phyloP scores from a whole-genome alignment of 2,113 vertebrate species.

The Hippocampus comes region DNA sequence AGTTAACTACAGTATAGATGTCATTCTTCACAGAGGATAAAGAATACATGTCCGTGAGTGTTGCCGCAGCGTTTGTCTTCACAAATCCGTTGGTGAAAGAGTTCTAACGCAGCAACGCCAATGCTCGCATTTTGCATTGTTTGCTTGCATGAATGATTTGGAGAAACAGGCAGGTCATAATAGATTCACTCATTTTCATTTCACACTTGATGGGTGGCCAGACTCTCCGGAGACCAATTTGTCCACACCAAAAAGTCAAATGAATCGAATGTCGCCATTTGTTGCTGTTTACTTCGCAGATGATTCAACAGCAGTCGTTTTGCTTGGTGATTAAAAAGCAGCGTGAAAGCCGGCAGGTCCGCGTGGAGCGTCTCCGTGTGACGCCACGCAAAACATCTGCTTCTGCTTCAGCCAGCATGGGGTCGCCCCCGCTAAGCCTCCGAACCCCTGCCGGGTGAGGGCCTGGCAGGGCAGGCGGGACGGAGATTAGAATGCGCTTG shows the following conservation, averaged over 20 bases:
- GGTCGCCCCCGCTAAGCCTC: slow-evolving; percentile 52
- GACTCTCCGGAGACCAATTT: neutral
- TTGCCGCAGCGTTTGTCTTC: no score
- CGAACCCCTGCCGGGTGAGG: slow-evolving; percentile 45
- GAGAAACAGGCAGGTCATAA: neutral
- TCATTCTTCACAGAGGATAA: no score
- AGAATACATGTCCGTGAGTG: no score
- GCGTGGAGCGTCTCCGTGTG: slow-evolving; percentile 39
- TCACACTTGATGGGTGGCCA: neutral
- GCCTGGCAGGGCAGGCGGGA: slow-evolving; percentile 34
- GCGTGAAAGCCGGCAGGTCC: neutral
- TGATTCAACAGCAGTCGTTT: neutral
- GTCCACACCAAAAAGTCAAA: neutral
- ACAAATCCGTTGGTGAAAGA: no score
- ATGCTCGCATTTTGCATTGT: no score
- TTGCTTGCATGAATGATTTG: neutral
- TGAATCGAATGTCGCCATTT: neutral
- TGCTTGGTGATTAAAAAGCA: neutral
- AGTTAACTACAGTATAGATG: no score
- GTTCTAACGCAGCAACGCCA: no score
- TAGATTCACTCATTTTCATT: neutral
- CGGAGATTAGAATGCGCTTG: slow-evolving; percentile 7
- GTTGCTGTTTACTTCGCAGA: neutral
- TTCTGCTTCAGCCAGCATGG: slow-evolving; percentile 64
- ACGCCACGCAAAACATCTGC: slow-evolving; percentile 70